phyloP scores from a whole-genome alignment of 2,888 invertebrate species.

The Fragum fragum region DNA sequence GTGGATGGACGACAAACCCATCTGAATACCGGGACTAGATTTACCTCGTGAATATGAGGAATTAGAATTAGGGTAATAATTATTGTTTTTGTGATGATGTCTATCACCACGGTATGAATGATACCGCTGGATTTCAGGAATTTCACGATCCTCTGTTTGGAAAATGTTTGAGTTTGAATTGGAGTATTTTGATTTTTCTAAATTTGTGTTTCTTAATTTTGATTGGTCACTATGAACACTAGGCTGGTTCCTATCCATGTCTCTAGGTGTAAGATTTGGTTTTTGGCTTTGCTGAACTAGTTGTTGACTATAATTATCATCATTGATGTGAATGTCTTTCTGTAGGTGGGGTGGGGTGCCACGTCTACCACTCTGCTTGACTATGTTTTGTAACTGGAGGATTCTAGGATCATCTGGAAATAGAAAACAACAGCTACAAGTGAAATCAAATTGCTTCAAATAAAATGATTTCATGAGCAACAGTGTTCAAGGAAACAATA shows the following conservation, averaged over 20 bases:
- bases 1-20: slow-evolving; percentile 65
- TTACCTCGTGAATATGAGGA: slow-evolving; percentile 42
- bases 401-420: slow-evolving; percentile 70
- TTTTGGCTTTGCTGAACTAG: slow-evolving; percentile 15
- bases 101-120: slow-evolving; percentile 44
- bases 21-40: slow-evolving; percentile 63
- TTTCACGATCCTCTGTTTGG: slow-evolving; percentile 39
- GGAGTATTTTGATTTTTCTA: slow-evolving; percentile 51
- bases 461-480: too few relatives aligned
- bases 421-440: neutral
- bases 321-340: slow-evolving; percentile 1
- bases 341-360: slow-evolving; percentile 69
- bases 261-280: slow-evolving; percentile 53
- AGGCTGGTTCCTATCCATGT: slow-evolving; percentile 47
- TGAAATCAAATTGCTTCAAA: neutral
- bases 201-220: slow-evolving; percentile 43
- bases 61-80: slow-evolving; percentile 26
- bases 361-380: slow-evolving; percentile 65
- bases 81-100: slow-evolving; percentile 39
- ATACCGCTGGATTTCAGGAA: slow-evolving; percentile 48
- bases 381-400: slow-evolving; percentile 62
- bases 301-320: slow-evolving; percentile 36
- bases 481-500: too few relatives aligned
- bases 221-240: slow-evolving; percentile 55
- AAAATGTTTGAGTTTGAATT: slow-evolving; percentile 55